These are phyloP conservation scores for Clanis bilineata DNA, from an alignment of 2,888 invertebrate genomes.

Conservation along the genomic window DNA sequence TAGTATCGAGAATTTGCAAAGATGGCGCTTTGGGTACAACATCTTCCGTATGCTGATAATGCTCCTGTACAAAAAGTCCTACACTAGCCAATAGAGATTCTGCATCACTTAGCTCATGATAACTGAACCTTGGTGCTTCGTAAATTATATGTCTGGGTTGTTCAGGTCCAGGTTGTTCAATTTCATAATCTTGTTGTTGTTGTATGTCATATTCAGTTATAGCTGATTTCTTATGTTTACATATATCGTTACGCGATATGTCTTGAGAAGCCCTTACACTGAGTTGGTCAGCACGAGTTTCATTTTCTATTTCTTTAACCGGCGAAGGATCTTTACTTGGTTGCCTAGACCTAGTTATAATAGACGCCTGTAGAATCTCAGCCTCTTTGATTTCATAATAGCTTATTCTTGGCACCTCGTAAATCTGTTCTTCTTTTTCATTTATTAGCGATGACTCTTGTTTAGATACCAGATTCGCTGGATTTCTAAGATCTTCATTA, in stretches of 20 bases:
- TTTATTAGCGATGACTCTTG: neutral
- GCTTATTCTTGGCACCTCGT: conserved; percentile 23
- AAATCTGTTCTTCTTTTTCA: neutral
- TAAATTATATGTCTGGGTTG: conserved; percentile 25
- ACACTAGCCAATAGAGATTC: conserved; percentile 42
- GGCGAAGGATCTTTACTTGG: conserved; percentile 28
- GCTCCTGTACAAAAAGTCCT: conserved; percentile 11
- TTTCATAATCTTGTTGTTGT: conserved; percentile 16
- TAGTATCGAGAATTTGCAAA: neutral
- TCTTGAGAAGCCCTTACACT: neutral
- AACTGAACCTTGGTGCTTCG: conserved; percentile 48
- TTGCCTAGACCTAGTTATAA: conserved; percentile 32
- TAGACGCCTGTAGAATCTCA: conserved; percentile 33
- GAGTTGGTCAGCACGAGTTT: conserved; percentile 2
- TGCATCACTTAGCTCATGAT: conserved; percentile 53
- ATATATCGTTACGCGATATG: conserved; percentile 9
- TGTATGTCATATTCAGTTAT: conserved; percentile 18
- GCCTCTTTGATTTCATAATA: conserved; percentile 29
- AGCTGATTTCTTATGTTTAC: conserved; percentile 17
- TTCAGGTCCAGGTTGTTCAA: conserved; percentile 6
- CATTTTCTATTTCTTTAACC: conserved; percentile 17
- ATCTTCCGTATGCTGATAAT: neutral
- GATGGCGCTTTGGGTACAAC: no score
- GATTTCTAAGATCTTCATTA: neutral
- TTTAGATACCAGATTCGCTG: neutral